Base-by-base conservation (phyloP, 2,113 vertebrate species). In the Podarcis muralis region DNA sequence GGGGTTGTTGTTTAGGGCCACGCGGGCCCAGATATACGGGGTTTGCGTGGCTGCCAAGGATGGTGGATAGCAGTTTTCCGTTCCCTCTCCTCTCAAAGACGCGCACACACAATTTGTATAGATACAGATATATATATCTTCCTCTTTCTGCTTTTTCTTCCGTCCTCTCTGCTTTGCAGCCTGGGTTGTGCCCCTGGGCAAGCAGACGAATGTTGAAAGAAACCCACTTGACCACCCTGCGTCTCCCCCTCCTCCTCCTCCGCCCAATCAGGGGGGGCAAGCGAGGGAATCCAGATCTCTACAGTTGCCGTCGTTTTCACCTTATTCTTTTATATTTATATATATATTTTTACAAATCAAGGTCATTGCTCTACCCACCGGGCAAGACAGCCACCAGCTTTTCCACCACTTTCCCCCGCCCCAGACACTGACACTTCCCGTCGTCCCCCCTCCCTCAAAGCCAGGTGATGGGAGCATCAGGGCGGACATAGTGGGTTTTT, bases 21-120 rank as follows among this genome's bases (percentile, higher is more conserved):
- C 7, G 2, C 1, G 6, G 35, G 25, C 62, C n/a, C 2, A 1
- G 32, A 6, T 0, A 0, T 25, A 25, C 5, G 40, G 40, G 40
- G 4, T 32, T 18, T 3, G 2, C 18, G 3, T 22, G 12, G 13
- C 53, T n/a, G 68, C 86, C 74, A 30, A 62, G 69, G 78, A 62
- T 65, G 62, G 32, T n/a, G 69, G 32, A 35, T 13, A 62, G 32
- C 6, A 1, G 16, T n/a, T 62, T 62, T n/a, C 37, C 1, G 1
- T 22, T 30, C 32, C n/a, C 74, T 4, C 59, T 69, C 40, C 59
- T 69, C 40, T 7, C 76, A 5, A 25, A 6, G 2, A 22, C 53
- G 9, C 72, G 13, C 76, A 22, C 59, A 37, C 32, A 37, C 78
- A 59, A n/a, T 72, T n/a, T 32, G 15, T 72, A 30, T 57, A n/a